These are phyloP conservation scores for Mechanitis messenoides DNA, from an alignment of 2,888 invertebrate genomes.

Conservation along the genomic window DNA sequence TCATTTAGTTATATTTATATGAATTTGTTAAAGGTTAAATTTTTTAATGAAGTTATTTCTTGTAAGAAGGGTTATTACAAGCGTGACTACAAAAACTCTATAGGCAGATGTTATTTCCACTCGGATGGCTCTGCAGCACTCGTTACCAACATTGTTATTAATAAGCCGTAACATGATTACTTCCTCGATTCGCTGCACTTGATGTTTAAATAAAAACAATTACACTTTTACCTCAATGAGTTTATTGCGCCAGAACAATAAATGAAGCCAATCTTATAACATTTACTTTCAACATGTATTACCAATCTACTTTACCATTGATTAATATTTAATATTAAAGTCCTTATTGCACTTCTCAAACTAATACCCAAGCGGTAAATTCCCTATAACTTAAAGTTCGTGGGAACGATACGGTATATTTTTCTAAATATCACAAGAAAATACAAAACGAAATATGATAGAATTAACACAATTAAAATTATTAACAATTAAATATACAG, in stretches of 20 bases:
- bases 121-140: conserved; percentile 40
- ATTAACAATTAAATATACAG: conserved; percentile 74
- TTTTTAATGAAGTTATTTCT: too few species aligned
- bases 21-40: too few species aligned
- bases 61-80: conserved; percentile 10
- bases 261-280: conserved; percentile 76
- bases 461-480: conserved; percentile 74
- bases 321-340: conserved; percentile 69
- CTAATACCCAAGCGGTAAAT: conserved; percentile 61
- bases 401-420: conserved; percentile 72
- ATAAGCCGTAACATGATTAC: conserved; percentile 46
- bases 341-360: conserved; percentile 71
- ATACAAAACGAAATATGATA: conserved; percentile 76
- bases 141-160: conserved; percentile 38
- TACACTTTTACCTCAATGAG: conserved; percentile 66
- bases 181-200: conserved; percentile 47
- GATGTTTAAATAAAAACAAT: conserved; percentile 63
- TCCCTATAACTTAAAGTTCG: conserved; percentile 74
- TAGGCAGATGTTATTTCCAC: conserved; percentile 42
- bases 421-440: conserved; percentile 77
- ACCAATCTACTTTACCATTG: conserved; percentile 70
- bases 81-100: conserved; percentile 25
- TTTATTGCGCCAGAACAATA: conserved; percentile 76
- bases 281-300: conserved; percentile 77
- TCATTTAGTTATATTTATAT: too few species aligned